Percentiles rank a stretch among this genome's conserved stretches.
Evolutionary conservation across 2,888 invertebrate genomes (phyloP).

Genomic region (Belgica antarctica): DNA sequence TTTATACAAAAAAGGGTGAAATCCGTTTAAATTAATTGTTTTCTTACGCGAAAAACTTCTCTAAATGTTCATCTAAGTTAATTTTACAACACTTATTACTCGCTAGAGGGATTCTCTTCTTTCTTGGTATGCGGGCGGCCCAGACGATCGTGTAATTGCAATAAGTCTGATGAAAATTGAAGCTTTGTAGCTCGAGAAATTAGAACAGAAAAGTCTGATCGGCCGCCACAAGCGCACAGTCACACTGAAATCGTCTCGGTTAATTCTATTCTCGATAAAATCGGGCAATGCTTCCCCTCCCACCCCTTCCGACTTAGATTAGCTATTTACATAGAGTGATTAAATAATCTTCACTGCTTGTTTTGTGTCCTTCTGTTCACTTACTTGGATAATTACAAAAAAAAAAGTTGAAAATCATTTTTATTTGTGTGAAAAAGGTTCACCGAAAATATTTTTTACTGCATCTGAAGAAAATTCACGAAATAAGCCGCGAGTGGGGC

Average conservation of each 20-base stretch:
- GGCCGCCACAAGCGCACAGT: neutral
- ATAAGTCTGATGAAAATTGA: no score
- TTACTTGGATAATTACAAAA: neutral
- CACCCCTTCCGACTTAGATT: neutral
- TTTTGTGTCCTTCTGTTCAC: neutral
- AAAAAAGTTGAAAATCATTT: no score
- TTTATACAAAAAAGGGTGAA: neutral
- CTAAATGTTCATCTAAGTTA: neutral
- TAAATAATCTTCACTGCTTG: neutral
- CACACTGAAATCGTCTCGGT: neutral
- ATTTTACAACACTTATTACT: constrained; percentile 12
- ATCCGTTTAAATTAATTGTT: neutral
- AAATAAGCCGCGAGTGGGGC: no score
- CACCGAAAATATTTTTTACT: constrained; percentile 36
- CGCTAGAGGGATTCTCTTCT: neutral
- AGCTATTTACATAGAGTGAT: neutral
- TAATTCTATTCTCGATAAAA: constrained; percentile 3
- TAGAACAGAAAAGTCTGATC: constrained; percentile 11
- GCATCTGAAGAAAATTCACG: no score
- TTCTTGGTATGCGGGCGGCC: neutral
- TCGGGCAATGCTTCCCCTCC: neutral
- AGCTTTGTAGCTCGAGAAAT: no score
- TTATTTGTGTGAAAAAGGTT: no score
- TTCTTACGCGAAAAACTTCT: neutral
- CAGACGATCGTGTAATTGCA: neutral